These are phyloP conservation scores for Aptenodytes patagonicus DNA, from an alignment of 2,113 vertebrate species.

Conservation along the genomic window DNA sequence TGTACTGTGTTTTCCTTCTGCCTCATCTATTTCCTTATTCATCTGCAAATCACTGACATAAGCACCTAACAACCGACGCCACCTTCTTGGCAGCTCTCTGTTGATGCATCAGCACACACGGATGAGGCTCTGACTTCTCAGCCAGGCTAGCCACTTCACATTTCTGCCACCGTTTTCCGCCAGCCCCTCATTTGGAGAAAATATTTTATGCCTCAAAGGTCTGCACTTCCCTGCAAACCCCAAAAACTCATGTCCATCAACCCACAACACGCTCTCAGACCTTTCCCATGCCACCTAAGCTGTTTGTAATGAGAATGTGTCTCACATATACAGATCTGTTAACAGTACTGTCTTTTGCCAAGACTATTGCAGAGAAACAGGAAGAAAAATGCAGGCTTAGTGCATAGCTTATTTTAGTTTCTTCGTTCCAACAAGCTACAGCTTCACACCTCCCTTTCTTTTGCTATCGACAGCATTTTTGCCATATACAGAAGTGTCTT, in stretches of 20 bases:
- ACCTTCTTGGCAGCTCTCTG: neutral
- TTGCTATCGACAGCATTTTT: neutral
- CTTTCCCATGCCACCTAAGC: neutral
- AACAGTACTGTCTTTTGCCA: neutral
- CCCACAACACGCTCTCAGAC: neutral
- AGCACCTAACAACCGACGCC: neutral
- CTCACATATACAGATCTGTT: neutral
- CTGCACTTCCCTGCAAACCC: neutral
- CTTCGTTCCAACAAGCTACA: neutral
- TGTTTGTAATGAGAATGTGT: neutral
- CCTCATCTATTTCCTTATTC: neutral
- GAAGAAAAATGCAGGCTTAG: neutral
- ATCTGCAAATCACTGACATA: neutral
- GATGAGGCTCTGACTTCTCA: neutral
- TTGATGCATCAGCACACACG: neutral
- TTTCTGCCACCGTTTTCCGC: neutral
- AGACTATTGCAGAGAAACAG: neutral
- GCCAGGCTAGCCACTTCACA: neutral
- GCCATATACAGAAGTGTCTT: slow-evolving; percentile 29
- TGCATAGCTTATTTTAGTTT: neutral
- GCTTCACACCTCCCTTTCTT: slow-evolving; percentile 8
- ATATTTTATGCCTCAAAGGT: neutral
- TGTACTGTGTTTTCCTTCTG: neutral
- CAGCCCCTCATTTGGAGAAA: neutral
- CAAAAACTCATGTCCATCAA: neutral